These are phyloP conservation scores for Zootermopsis nevadensis DNA, from an alignment of 2,888 invertebrate species.

Conservation along the genomic window DNA sequence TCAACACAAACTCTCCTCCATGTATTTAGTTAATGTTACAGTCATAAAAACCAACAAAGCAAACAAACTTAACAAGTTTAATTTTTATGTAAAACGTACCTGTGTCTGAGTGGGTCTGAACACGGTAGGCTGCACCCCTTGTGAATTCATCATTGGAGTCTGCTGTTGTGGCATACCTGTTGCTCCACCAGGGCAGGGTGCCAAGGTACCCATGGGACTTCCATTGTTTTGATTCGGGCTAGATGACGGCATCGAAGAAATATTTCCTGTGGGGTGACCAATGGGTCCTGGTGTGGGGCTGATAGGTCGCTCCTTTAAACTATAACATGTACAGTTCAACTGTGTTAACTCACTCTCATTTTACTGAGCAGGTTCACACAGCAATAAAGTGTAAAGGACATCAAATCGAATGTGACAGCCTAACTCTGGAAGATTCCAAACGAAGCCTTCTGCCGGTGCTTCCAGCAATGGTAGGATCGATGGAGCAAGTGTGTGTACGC, in stretches of 20 bases:
- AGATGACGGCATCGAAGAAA: conserved; percentile 63
- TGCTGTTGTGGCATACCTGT: conserved; percentile 45
- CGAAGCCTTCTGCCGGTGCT: too few species aligned
- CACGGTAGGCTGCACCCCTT: conserved; percentile 57
- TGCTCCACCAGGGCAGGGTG: conserved; percentile 59
- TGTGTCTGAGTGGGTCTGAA: conserved; percentile 59
- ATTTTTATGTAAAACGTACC: neutral
- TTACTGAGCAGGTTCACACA: too few species aligned
- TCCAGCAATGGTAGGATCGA: too few species aligned
- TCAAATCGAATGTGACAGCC: too few species aligned
- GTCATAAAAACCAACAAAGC: too few species aligned
- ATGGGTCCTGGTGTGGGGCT: conserved; percentile 72
- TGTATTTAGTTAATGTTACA: too few species aligned
- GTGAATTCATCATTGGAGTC: conserved; percentile 9
- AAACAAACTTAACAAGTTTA: too few species aligned
- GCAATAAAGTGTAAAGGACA: too few species aligned
- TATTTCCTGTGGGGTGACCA: conserved; percentile 61
- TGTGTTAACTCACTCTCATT: too few species aligned
- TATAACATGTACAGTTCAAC: conserved; percentile 55
- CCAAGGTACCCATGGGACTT: conserved; percentile 66
- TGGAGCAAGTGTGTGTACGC: too few species aligned
- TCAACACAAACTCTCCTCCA: too few species aligned
- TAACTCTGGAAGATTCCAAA: too few species aligned
- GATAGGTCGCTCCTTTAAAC: conserved; percentile 75
- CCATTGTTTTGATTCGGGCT: conserved; percentile 69